Conservation (phyloP, 2,888 invertebrate species). For the Cataglyphis livida region DNA sequence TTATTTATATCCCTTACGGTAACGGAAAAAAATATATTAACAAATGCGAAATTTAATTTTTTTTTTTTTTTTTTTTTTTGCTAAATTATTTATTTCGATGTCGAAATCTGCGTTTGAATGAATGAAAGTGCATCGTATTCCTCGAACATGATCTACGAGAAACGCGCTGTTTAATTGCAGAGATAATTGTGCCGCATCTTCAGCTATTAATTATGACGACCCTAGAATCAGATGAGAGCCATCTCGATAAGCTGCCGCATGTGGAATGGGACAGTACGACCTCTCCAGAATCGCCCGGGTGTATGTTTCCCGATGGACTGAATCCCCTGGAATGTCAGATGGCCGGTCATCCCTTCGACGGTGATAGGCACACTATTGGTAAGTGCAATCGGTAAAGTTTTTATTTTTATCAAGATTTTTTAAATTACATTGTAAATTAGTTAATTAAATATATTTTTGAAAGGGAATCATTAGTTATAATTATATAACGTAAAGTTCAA, state of each 20-base stretch:
- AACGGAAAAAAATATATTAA: not conserved
- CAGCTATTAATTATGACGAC: conserved; percentile 70
- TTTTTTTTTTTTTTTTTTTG: too few relatives aligned
- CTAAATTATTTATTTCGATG: not conserved
- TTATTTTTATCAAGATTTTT: not conserved
- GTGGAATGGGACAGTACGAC: conserved; percentile 48
- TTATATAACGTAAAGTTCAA: not conserved
- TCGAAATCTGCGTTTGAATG: not conserved
- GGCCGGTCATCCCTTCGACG: conserved; percentile 88
- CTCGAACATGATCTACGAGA: conserved; percentile 58
- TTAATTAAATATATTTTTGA: not conserved
- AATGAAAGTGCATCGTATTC: not conserved
- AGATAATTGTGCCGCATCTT: conserved; percentile 61
- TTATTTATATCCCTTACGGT: too few relatives aligned
- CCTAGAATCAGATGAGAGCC: conserved; percentile 64
- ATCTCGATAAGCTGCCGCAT: conserved; percentile 64
- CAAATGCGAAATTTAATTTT: not conserved
- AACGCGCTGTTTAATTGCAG: conserved; percentile 70
- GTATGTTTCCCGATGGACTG: conserved; percentile 81
- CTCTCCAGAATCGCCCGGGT: conserved; percentile 45
- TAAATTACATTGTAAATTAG: not conserved
- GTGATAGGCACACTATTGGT: conserved; percentile 87
- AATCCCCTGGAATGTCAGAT: conserved; percentile 88
- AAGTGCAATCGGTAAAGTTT: conserved; percentile 70
- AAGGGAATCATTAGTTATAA: not conserved